phyloP scores from a whole-genome alignment of 2,888 invertebrate genomes.

The Scrobipalpa atriplicella region DNA sequence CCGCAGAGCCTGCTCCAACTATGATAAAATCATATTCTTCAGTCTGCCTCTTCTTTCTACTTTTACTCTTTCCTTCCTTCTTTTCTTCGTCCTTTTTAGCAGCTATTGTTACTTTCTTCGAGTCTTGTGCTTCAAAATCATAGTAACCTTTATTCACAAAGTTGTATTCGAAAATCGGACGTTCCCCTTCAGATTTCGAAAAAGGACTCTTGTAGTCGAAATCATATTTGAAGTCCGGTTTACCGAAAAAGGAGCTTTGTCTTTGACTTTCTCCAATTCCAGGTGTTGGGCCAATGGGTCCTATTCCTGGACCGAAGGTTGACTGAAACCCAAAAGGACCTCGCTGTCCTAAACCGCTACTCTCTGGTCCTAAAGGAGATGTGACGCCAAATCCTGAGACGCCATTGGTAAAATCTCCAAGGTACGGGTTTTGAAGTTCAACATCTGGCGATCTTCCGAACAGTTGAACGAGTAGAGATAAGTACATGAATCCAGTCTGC shows the following conservation, averaged over 20 bases:
- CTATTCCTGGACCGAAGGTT: constrained; percentile 14
- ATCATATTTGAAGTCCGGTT: constrained; percentile 45
- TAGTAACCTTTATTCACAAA: constrained; percentile 43
- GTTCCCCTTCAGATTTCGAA: constrained; percentile 36
- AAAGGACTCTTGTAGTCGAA: constrained; percentile 37
- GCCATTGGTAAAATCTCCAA: constrained; percentile 2
- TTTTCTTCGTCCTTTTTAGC: constrained; percentile 34
- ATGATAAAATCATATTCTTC: constrained; percentile 84
- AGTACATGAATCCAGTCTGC: constrained; percentile 81
- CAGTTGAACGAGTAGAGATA: constrained; percentile 80
- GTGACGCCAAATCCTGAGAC: constrained; percentile 18
- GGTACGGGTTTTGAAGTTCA: constrained; percentile 27
- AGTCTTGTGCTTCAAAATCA: constrained; percentile 53
- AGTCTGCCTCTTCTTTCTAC: constrained; percentile 52
- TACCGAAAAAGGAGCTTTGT: constrained; percentile 49
- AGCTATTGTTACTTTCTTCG: constrained; percentile 37
- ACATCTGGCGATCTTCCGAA: constrained; percentile 80
- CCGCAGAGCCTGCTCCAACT: constrained; percentile 86
- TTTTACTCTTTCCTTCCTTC: constrained; percentile 40
- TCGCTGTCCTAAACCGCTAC: constrained; percentile 32
- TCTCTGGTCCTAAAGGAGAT: constrained; percentile 30
- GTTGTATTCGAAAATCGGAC: constrained; percentile 42
- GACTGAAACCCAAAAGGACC: constrained; percentile 35
- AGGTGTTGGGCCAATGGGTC: background rate
- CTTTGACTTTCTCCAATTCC: constrained; percentile 40